A percentile compares a stretch with the other conserved stretches of the same genome.
Evolutionary conservation across 2,888 invertebrate genomes (phyloP).

Genomic region (Netelia inedita): DNA sequence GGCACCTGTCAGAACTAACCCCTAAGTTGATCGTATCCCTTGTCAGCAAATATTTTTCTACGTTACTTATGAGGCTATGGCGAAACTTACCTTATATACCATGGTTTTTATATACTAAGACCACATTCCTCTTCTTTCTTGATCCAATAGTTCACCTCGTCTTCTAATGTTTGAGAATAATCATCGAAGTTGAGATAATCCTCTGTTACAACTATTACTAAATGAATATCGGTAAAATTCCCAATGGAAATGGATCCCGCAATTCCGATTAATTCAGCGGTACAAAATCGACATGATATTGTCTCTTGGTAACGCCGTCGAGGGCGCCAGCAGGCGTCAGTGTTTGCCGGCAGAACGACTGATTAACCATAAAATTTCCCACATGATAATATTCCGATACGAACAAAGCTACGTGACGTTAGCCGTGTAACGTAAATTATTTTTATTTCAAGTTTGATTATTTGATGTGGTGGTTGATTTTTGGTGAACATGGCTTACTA

Average conservation of each 20-base stretch:
- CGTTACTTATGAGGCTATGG: slow-evolving; percentile 23
- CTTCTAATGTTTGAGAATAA: slow-evolving; percentile 30
- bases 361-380: no score
- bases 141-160: background rate
- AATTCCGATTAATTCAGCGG: slow-evolving; percentile 35
- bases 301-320: background rate
- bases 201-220: slow-evolving; percentile 29
- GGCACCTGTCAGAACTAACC: slow-evolving; percentile 69
- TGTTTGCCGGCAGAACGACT: no score
- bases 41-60: slow-evolving; percentile 24
- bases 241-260: slow-evolving; percentile 51
- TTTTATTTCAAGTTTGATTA: no score
- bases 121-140: slow-evolving; percentile 51
- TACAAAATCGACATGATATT: slow-evolving; percentile 3
- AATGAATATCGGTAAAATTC: slow-evolving; percentile 48
- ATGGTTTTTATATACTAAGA: slow-evolving; percentile 49
- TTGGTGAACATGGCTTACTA: no score
- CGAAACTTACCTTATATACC: slow-evolving; percentile 62
- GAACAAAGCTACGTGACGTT: no score
- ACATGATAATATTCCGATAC: no score
- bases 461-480: no score
- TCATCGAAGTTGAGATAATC: slow-evolving; percentile 25
- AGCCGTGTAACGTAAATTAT: no score
- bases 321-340: background rate
- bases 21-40: slow-evolving; percentile 45